Evolutionary conservation across 2,797 vertebrate species (phyloP).

Genomic region (Chaetodon trifasciatus): DNA sequence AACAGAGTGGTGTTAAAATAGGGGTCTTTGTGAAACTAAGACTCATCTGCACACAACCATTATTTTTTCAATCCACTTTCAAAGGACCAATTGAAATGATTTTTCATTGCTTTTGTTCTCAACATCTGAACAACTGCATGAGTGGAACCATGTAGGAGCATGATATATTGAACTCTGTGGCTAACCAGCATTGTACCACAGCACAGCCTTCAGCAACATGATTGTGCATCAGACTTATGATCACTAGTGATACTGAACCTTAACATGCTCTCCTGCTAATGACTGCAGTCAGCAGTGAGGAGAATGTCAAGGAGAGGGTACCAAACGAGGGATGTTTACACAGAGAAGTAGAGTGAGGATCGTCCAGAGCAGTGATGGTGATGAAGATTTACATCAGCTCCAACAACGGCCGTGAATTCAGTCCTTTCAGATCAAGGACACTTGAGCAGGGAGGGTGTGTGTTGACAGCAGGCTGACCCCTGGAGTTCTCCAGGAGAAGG

Average conservation of each 20-base stretch:
- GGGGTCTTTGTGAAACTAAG: background rate
- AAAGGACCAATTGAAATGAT: background rate
- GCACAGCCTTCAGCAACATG: background rate
- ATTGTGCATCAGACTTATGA: background rate
- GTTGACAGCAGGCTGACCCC: constrained; percentile 14
- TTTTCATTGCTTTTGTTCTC: background rate
- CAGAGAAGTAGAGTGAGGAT: background rate
- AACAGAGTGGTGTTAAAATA: background rate
- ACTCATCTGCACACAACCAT: background rate
- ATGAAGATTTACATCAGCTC: constrained; percentile 22
- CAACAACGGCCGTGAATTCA: background rate
- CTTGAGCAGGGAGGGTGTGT: constrained; percentile 1
- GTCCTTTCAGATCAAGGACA: constrained; percentile 34
- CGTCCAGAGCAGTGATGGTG: background rate
- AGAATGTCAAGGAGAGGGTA: constrained; percentile 32
- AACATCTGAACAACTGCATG: constrained; percentile 3
- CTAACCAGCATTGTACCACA: background rate
- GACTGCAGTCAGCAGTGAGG: background rate
- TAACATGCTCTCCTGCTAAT: constrained; percentile 8
- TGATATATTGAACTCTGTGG: background rate
- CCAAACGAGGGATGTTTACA: background rate
- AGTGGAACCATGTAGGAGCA: background rate
- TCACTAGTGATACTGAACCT: background rate
- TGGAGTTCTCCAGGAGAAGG: background rate
- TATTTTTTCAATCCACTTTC: no score